Conservation (phyloP, 2,888 invertebrate species). For the Carcina quercana region DNA sequence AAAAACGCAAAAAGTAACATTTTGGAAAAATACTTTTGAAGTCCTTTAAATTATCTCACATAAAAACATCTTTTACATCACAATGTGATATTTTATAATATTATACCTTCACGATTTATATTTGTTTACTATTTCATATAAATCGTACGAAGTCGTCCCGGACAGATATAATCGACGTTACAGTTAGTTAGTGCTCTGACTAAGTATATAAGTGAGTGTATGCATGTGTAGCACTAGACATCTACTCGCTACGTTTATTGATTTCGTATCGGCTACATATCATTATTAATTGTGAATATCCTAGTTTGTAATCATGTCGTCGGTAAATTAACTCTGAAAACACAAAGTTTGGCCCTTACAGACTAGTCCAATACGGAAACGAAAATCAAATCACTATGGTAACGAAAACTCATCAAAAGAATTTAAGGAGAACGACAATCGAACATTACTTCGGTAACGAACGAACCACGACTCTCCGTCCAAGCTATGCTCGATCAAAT, state of each 20-base stretch:
- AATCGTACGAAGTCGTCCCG: conserved; percentile 25
- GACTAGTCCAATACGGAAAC: conserved; percentile 64
- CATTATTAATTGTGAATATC: conserved; percentile 3
- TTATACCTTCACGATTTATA: conserved; percentile 40
- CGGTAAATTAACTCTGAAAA: conserved; percentile 40
- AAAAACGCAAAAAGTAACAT: conserved; percentile 60
- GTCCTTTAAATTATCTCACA: conserved; percentile 64
- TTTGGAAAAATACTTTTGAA: conserved; percentile 70
- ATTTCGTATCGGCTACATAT: conserved; percentile 28
- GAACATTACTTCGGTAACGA: conserved; percentile 25
- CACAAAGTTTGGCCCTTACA: conserved; percentile 58
- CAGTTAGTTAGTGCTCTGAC: too few relatives aligned
- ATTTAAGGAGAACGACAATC: conserved; percentile 37
- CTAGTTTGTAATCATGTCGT: conserved; percentile 13
- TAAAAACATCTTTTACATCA: conserved; percentile 69
- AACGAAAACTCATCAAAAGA: conserved; percentile 50
- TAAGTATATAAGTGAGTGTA: too few relatives aligned
- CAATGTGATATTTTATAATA: conserved; percentile 59
- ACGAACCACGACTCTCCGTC: conserved; percentile 38
- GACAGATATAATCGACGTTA: conserved; percentile 31
- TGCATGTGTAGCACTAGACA: too few relatives aligned
- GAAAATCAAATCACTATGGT: conserved; percentile 58
- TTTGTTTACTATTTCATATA: conserved; percentile 17
- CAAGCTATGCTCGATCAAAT: conserved; percentile 68
- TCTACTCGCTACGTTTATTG: too few relatives aligned